Base-by-base conservation (phyloP, 2,888 invertebrate genomes). In the Panopea generosa region DNA sequence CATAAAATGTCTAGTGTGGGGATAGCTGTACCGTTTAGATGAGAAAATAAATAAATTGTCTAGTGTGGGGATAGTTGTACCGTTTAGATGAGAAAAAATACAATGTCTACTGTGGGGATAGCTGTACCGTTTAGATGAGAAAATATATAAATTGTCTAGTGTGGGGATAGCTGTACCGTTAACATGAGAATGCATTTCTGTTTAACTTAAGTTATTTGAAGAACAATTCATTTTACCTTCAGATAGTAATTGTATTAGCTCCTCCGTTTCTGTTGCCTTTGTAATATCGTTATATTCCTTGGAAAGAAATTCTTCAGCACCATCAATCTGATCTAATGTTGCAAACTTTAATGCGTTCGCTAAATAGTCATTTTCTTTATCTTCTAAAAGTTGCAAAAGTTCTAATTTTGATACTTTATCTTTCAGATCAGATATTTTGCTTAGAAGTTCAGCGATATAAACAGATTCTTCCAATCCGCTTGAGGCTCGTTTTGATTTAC, bases 351-450 rank as follows among this genome's bases (percentile, higher is more conserved):
- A 59, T 9, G 87, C 87, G 33, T 85, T 83, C 6, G 89, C 86
- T 14, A 89, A 74, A 26, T 76, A 82, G 49, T 89, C 89, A 53
- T 87, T 89, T 81, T 89, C 89, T 38, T 85, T 73, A 61, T 86
- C 87, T 61, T 86, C 86, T 14, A 89, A 38, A 16, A 73, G 65
- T 52, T 74, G 74, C 20, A 74, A 27, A 45, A 81, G 50, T 53
- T 81, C 57, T 2, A 77, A 60, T 29, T 61, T 47, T 2, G 74
- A 56, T 4, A 83, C 68, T 18, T 81, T 74, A 9, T 77, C 67
- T 53, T 77, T 76, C 20, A 85, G 60, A 16, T 63, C 66, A 43
- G 65, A 62, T 33, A 82, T 77, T 55, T 81, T 65, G n/a, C 63
- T 73, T n/a, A 81, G 63, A 29, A 85, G 62, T 29, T 72, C 73